These are phyloP conservation scores for Salvator merianae DNA, from an alignment of 2,113 vertebrate species.

Conservation along the genomic window DNA sequence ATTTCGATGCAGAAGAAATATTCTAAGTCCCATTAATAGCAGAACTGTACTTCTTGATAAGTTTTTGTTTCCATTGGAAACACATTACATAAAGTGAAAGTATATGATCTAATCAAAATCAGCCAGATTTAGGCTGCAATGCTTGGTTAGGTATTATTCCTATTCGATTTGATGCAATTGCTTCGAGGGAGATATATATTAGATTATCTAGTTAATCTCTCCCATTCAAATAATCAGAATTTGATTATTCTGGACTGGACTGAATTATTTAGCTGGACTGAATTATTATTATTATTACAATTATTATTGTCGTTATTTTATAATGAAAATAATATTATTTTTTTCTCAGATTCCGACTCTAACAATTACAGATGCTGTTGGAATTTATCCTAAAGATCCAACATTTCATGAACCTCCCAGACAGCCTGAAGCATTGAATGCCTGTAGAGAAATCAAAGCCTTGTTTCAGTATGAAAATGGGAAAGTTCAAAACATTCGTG, in stretches of 20 bases:
- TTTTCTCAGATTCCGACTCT: constrained; percentile 69
- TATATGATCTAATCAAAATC: not conserved
- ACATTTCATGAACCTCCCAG: constrained; percentile 68
- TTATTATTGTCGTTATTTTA: not conserved
- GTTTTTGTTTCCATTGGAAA: not conserved
- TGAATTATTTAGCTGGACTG: not conserved
- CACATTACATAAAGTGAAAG: not conserved
- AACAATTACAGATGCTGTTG: constrained; percentile 74
- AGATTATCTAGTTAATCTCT: not conserved
- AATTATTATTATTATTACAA: too few relatives aligned
- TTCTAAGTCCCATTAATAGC: too few relatives aligned
- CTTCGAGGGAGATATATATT: not conserved
- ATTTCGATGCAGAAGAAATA: too few relatives aligned
- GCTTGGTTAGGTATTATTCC: too few relatives aligned
- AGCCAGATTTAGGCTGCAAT: not conserved
- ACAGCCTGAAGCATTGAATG: constrained; percentile 67
- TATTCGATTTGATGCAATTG: not conserved
- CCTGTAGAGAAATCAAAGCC: constrained; percentile 66
- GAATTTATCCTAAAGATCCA: constrained; percentile 71
- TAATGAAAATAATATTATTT: not conserved
- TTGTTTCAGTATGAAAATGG: constrained; percentile 80
- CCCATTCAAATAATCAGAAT: not conserved
- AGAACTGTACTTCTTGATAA: not conserved
- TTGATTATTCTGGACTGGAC: not conserved
- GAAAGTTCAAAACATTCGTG: constrained; percentile 73